Percentiles rank a stretch among this genome's conserved stretches.
phyloP scores from a whole-genome alignment of 1,140 invertebrate species.

The Formica exsecta region DNA sequence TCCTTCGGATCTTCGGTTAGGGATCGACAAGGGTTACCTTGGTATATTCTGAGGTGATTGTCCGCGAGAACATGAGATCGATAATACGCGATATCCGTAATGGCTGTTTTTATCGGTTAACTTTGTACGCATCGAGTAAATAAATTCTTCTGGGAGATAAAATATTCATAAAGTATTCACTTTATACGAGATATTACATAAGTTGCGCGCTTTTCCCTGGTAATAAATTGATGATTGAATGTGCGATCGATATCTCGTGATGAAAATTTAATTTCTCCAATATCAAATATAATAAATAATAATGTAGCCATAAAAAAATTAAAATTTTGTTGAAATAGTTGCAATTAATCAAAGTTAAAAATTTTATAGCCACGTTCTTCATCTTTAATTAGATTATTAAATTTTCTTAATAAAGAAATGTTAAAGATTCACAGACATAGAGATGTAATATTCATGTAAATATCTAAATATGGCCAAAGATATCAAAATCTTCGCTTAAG shows the following conservation, averaged over 20 bases:
- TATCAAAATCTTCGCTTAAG: background rate
- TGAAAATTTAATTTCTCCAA: slow-evolving; percentile 23
- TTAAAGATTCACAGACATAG: background rate
- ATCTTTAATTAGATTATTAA: background rate
- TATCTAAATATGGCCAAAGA: background rate
- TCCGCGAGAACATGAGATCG: background rate
- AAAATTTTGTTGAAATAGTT: background rate
- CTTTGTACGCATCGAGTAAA: background rate
- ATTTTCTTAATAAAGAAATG: background rate
- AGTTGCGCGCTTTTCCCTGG: background rate
- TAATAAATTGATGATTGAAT: background rate
- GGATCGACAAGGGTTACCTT: background rate
- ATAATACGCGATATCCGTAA: background rate
- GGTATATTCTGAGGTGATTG: background rate
- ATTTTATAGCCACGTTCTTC: background rate
- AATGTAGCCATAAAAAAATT: background rate
- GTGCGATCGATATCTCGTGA: background rate
- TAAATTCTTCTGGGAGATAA: slow-evolving; percentile 18
- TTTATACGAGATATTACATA: background rate
- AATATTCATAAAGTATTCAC: slow-evolving; percentile 20
- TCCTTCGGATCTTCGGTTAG: slow-evolving; percentile 9
- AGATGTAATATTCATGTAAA: background rate
- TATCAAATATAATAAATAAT: slow-evolving; percentile 4
- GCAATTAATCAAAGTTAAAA: slow-evolving; percentile 9
- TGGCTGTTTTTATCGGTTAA: slow-evolving; percentile 2